phyloP scores from a whole-genome alignment of 1,140 invertebrate genomes.

The Zeugodacus cucurbitae region DNA sequence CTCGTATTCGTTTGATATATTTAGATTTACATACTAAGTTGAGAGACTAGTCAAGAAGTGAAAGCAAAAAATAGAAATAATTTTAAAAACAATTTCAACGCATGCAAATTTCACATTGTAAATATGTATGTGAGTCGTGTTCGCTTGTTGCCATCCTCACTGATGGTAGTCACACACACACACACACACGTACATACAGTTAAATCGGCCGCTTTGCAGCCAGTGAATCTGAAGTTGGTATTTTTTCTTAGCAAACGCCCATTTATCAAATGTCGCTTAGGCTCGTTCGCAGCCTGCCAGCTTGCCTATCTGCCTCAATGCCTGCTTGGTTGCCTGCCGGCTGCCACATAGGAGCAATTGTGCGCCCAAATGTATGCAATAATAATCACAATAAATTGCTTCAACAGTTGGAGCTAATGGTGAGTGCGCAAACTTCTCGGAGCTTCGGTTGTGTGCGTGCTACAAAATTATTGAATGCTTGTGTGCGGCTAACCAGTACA shows the following conservation, averaged over 20 bases:
- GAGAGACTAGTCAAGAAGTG: not conserved
- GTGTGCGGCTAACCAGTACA: constrained; percentile 20
- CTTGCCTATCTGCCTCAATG: not conserved
- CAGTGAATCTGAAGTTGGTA: not conserved
- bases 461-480: not conserved
- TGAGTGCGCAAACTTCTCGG: not conserved
- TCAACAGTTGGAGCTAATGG: constrained; percentile 23
- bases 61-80: not conserved
- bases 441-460: not conserved
- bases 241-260: not conserved
- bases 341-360: constrained; percentile 27
- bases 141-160: not conserved
- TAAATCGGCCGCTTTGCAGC: not conserved
- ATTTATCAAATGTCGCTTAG: constrained; percentile 32
- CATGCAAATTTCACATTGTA: constrained; percentile 6
- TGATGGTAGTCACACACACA: not conserved
- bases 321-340: not conserved
- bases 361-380: constrained; percentile 31
- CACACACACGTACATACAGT: not conserved
- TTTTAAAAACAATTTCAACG: not conserved
- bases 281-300: not conserved
- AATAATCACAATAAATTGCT: constrained; percentile 32
- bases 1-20: not conserved
- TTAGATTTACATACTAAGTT: not conserved
- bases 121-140: not conserved